Base-by-base conservation (phyloP, 2,888 invertebrate species). In the Eremobia ochroleuca region DNA sequence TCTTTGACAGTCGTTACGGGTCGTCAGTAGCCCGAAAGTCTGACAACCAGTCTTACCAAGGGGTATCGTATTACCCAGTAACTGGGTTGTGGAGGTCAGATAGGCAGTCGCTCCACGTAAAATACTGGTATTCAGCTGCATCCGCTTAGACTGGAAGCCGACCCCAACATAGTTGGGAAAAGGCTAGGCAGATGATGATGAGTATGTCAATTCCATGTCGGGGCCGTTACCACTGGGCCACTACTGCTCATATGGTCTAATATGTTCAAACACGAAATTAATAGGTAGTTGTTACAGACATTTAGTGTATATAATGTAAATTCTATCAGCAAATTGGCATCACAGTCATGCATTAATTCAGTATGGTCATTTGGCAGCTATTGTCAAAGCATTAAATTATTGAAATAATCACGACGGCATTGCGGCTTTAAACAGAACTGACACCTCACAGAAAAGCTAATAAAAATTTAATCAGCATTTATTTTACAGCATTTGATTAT, bases 401-500 rank as follows among this genome's bases (percentile, higher is more conserved):
- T 83, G 21, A 76, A 76, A 79, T 86, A 71, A 71, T 79, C 75
- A 86, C 46, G 55, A 64, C 72, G 31, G 71, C 68, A 72, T 9
- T 83, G 71, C 71, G 71, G 86, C 28, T 68, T 58, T 18, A 65
- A 79, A 76, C 71, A 76, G 34, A 73, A 79, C 83, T 62, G 40
- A 55, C 11, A 65, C 58, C 55, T 67, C 55, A 80, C 73, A 72
- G 74, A 69, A 76, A 78, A 73, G 31, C 61, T 81, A 75, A 76
- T 86, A 86, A 82, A 86, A 82, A 76, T 31, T 77, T 79, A 75
- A 87, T 85, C 71, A 82, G 69, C 83, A 77, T 87, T 85, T 66
- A 85, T 85, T 83, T 87, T 83, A 83, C 76, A 86, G 71, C 77
- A 69, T 79, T 83, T 79, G 65, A 87, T 88, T 86, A 79, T 84